Evolutionary conservation across 2,113 vertebrate genomes (phyloP), one percentile per base, ranked within the genome.

Genomic region (Menidia beryllina): DNA sequence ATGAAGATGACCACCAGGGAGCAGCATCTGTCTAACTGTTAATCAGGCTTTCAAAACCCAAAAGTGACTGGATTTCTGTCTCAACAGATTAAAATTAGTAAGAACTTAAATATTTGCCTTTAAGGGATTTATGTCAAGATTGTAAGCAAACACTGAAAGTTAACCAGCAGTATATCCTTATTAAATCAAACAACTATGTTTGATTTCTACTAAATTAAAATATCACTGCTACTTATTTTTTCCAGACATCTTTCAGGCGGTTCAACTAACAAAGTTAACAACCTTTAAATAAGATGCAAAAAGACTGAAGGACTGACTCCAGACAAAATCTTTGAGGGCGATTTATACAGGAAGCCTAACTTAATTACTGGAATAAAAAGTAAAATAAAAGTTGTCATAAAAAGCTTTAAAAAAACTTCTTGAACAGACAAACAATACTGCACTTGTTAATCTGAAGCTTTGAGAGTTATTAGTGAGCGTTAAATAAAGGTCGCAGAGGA

Each of bases 1-100:
- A 39, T 4, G 50, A 4, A 0, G 4, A n/a, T 43, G 0, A 23
- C 80, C 87, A 86, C 66, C 9, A 86, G 88, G 61, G 77, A 80
- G 79, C 72, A 81, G 75, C 58, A 79, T 69, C 4, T 34, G 41
- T 2, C 34, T 34, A 5, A 36, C 15, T 45, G 6, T 11, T 8
- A 14, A 25, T 26, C 0, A 52, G 7, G 5, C 19, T 24, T 57
- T 8, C 11, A 53, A 8, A 14, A n/a, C 24, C 20, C 8, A 36
- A 17, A 56, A 23, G 15, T 5, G 0, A 5, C 5, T 51, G 17
- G 2, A 1, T 2, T 19, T 34, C n/a, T 51, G 20, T 25, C 24
- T 41, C 20, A 52, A 0, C 5, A 4, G 11, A 24, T 41, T 5
- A 17, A 55, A 7, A 13, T 7, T 10, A 25, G 20, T 11, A 19